A percentile compares a stretch with the other conserved stretches of the same genome.
phyloP scores from a whole-genome alignment of 1,140 invertebrate genomes.

The Drosophila kepulauana region DNA sequence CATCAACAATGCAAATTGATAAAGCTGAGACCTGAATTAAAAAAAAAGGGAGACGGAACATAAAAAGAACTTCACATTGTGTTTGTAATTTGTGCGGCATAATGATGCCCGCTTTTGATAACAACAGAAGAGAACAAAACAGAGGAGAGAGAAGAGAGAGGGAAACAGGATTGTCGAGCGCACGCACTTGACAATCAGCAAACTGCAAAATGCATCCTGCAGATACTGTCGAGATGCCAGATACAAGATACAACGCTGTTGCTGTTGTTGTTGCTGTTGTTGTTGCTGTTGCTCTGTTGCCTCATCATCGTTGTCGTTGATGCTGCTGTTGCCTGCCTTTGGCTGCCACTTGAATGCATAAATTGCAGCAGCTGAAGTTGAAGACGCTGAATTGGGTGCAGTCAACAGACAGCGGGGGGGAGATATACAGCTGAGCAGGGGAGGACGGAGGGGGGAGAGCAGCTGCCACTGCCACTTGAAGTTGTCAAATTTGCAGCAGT shows the following conservation, averaged over 20 bases:
- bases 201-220: conserved; percentile 65
- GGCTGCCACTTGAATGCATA: conserved; percentile 80
- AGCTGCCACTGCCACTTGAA: conserved; percentile 77
- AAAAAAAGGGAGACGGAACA: background rate
- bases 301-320: conserved; percentile 48
- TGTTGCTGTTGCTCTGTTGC: conserved; percentile 15
- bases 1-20: conserved; percentile 58
- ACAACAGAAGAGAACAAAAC: conserved; percentile 46
- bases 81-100: conserved; percentile 50
- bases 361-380: conserved; percentile 67
- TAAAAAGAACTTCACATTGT: conserved; percentile 21
- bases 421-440: background rate
- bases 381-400: conserved; percentile 53
- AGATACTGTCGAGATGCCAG: conserved; percentile 58
- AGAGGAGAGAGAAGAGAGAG: background rate
- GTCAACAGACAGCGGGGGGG: background rate
- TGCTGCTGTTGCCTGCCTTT: conserved; percentile 45
- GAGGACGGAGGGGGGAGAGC: conserved; percentile 1
- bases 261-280: conserved; percentile 43
- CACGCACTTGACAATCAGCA: conserved; percentile 72
- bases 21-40: conserved; percentile 22
- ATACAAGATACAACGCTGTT: conserved; percentile 48
- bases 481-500: conserved; percentile 76
- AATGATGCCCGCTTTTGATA: conserved; percentile 67
- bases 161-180: background rate